Evolutionary conservation across 2,797 vertebrate genomes (phyloP).

Genomic region (Chloroceryle amazona): DNA sequence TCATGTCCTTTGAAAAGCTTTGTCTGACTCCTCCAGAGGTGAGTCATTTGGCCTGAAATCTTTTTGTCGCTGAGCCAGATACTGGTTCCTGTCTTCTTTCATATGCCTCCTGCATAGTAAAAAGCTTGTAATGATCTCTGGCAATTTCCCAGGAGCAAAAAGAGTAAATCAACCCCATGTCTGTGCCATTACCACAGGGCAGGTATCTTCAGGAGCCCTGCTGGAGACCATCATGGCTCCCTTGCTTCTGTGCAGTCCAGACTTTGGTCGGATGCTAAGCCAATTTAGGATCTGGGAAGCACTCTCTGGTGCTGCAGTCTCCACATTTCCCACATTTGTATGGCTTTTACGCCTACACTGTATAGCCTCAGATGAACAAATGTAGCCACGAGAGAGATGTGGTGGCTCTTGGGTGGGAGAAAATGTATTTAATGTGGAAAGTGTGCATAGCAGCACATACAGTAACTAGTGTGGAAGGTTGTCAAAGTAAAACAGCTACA

Average conservation of each 20-base stretch:
- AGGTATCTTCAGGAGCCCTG: not conserved
- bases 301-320: not conserved
- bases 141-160: not conserved
- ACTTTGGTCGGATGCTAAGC: not conserved
- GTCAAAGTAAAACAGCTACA: not conserved
- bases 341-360: not conserved
- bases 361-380: not conserved
- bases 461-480: not conserved
- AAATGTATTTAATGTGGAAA: not conserved
- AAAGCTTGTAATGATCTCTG: not conserved
- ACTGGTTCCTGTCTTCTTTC: slow-evolving; percentile 12
- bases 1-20: slow-evolving; percentile 43
- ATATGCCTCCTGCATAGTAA: not conserved
- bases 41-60: slow-evolving; percentile 59
- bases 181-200: not conserved
- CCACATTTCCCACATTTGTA: not conserved
- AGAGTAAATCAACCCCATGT: not conserved
- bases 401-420: not conserved
- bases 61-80: slow-evolving; percentile 41
- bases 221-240: not conserved
- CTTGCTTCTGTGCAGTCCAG: not conserved
- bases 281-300: not conserved
- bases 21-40: slow-evolving; percentile 52
- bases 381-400: not conserved
- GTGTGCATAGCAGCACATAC: not conserved